Evolutionary conservation across 1,140 invertebrate species (phyloP).

Genomic region (Drosophila simulans): DNA sequence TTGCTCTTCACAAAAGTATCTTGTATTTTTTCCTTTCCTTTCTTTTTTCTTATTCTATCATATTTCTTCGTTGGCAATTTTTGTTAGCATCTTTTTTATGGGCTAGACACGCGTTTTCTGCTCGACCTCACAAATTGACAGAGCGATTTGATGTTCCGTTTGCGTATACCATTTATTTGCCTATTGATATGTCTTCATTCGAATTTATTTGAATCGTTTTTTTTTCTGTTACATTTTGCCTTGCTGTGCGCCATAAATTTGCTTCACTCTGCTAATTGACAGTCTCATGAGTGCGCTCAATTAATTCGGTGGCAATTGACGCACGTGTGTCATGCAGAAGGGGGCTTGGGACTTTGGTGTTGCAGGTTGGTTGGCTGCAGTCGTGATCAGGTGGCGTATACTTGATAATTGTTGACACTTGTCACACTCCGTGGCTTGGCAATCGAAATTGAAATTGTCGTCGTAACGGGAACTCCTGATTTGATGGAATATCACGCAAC

Average conservation of each 20-base stretch:
- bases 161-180: not conserved
- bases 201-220: slow-evolving; percentile 10
- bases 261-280: slow-evolving; percentile 68
- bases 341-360: slow-evolving; percentile 4
- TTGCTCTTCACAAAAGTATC: slow-evolving; percentile 39
- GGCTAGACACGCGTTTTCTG: slow-evolving; percentile 38
- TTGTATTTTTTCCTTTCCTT: not conserved
- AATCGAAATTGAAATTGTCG: slow-evolving; percentile 45
- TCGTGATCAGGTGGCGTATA: slow-evolving; percentile 71
- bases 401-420: slow-evolving; percentile 81
- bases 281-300: slow-evolving; percentile 78
- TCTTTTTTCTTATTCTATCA: slow-evolving; percentile 7
- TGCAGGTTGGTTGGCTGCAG: not conserved
- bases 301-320: slow-evolving; percentile 76
- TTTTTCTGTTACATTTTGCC: slow-evolving; percentile 17
- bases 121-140: slow-evolving; percentile 35
- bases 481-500: not conserved
- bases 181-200: slow-evolving; percentile 36
- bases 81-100: slow-evolving; percentile 47
- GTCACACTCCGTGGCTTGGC: slow-evolving; percentile 44
- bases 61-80: slow-evolving; percentile 37
- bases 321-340: slow-evolving; percentile 50
- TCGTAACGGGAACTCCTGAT: slow-evolving; percentile 21
- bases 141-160: slow-evolving; percentile 34
- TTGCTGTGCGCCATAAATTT: slow-evolving; percentile 63